Percentiles rank a stretch among this genome's conserved stretches.
phyloP scores from a whole-genome alignment of 2,113 vertebrate genomes.

The Sakesphorus luctuosus region DNA sequence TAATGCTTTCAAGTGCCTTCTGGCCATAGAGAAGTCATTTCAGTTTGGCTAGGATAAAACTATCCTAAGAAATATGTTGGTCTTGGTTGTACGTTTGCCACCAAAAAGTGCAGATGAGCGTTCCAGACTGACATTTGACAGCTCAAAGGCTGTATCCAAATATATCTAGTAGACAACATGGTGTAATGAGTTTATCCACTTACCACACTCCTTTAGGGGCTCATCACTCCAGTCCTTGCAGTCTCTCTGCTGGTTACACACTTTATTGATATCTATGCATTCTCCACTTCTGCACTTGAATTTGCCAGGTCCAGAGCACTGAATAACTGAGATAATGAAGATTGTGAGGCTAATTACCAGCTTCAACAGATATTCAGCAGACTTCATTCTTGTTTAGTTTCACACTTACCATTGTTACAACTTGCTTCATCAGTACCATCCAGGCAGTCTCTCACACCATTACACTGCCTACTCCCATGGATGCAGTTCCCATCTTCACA shows the following conservation, averaged over 20 bases:
- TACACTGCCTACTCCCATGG: slow-evolving; percentile 89
- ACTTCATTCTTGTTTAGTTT: not conserved
- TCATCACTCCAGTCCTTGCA: slow-evolving; percentile 99
- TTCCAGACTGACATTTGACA: not conserved
- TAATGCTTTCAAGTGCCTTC: not conserved
- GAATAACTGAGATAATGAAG: slow-evolving; percentile 79
- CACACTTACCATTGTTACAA: slow-evolving; percentile 86
- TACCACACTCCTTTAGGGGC: slow-evolving; percentile 93
- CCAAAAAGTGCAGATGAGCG: not conserved
- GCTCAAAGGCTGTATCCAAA: not conserved
- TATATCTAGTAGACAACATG: not conserved
- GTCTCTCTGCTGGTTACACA: slow-evolving; percentile 92
- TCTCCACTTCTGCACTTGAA: slow-evolving; percentile 96
- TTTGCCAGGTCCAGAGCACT: slow-evolving; percentile 90
- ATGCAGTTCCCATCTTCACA: slow-evolving; percentile 93
- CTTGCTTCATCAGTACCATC: slow-evolving; percentile 92
- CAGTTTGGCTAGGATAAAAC: not conserved
- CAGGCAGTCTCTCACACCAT: slow-evolving; percentile 88
- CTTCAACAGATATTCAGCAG: not conserved
- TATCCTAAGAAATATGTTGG: not conserved
- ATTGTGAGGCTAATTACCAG: not conserved
- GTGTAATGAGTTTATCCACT: slow-evolving; percentile 63
- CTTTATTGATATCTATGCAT: slow-evolving; percentile 91
- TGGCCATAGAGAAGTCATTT: not conserved
- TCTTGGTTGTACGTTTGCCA: not conserved